Percentiles rank a stretch among this genome's conserved stretches.
These are phyloP conservation scores for Chelidonichthys spinosus DNA, from an alignment of 2,797 vertebrate genomes.

Conservation along the genomic window DNA sequence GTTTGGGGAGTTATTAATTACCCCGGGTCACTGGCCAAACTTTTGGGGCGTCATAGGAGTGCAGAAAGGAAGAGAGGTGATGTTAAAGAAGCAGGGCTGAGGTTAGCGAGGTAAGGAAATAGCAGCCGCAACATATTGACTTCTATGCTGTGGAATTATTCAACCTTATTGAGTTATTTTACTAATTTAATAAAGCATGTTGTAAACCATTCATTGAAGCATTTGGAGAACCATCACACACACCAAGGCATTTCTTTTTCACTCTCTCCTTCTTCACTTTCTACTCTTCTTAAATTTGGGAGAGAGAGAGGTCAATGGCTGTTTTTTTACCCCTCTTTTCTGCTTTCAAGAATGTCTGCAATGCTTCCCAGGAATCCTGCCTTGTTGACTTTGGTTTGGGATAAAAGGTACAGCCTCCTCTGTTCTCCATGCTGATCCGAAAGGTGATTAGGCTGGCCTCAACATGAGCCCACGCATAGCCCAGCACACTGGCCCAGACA, in stretches of 20 bases:
- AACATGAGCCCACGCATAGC: conserved; percentile 75
- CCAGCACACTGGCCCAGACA: conserved; percentile 67
- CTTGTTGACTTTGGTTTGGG: conserved; percentile 87
- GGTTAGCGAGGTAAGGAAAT: not conserved
- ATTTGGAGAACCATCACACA: conserved; percentile 16
- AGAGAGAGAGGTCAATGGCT: conserved; percentile 64
- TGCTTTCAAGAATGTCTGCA: conserved; percentile 86
- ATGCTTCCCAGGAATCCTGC: conserved; percentile 82
- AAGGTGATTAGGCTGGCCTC: conserved; percentile 83
- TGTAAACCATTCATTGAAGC: not conserved
- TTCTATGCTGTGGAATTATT: conserved; percentile 6
- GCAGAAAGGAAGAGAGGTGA: conserved; percentile 8
- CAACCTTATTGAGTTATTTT: conserved; percentile 4
- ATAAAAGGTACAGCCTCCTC: conserved; percentile 83
- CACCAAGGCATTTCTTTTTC: conserved; percentile 7
- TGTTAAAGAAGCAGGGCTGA: conserved; percentile 7
- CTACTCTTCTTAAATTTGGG: conserved; percentile 63
- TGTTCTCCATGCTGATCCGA: conserved; percentile 82
- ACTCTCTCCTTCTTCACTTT: conserved; percentile 45
- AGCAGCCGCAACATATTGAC: not conserved
- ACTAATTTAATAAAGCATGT: not conserved
- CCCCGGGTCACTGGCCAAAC: conserved; percentile 53
- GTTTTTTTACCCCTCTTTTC: conserved; percentile 65
- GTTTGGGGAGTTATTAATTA: conserved; percentile 79
- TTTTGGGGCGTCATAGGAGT: conserved; percentile 37